Percentiles rank a stretch among this genome's conserved stretches.
These are phyloP conservation scores for Hymenopus coronatus DNA, from an alignment of 2,888 invertebrate species.

Conservation along the genomic window DNA sequence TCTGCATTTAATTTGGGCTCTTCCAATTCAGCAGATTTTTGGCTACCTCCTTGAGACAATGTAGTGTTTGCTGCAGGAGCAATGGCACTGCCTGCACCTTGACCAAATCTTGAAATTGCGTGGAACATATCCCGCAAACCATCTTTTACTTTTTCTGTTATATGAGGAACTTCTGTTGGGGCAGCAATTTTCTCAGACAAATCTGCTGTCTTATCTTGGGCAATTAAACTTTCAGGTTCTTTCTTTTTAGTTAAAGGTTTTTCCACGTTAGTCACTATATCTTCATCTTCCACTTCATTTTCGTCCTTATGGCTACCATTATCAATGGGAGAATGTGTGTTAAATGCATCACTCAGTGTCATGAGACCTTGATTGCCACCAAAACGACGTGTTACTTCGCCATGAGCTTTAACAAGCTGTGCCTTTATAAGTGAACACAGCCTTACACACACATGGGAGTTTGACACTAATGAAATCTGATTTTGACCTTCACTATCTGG, in stretches of 20 bases:
- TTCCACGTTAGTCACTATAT: constrained; percentile 5
- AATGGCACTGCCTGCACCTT: neutral
- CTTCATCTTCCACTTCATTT: constrained; percentile 47
- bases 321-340: constrained; percentile 56
- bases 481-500: neutral
- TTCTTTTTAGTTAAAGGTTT: neutral
- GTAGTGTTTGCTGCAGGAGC: neutral
- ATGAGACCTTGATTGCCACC: constrained; percentile 34
- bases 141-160: constrained; percentile 41
- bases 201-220: neutral
- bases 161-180: neutral
- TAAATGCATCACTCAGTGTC: constrained; percentile 37
- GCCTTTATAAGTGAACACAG: constrained; percentile 75
- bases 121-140: constrained; percentile 27
- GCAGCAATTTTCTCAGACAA: neutral
- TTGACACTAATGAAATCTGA: constrained; percentile 3
- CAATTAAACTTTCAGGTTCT: neutral
- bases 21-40: neutral
- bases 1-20: neutral
- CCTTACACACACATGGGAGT: constrained; percentile 61
- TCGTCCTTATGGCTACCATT: constrained; percentile 40
- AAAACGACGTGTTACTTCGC: constrained; percentile 60
- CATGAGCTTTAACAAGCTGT: constrained; percentile 74
- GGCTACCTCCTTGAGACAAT: neutral
- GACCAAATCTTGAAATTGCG: constrained; percentile 21